Base-by-base conservation (phyloP, 2,113 vertebrate species). In the Numenius arquata region DNA sequence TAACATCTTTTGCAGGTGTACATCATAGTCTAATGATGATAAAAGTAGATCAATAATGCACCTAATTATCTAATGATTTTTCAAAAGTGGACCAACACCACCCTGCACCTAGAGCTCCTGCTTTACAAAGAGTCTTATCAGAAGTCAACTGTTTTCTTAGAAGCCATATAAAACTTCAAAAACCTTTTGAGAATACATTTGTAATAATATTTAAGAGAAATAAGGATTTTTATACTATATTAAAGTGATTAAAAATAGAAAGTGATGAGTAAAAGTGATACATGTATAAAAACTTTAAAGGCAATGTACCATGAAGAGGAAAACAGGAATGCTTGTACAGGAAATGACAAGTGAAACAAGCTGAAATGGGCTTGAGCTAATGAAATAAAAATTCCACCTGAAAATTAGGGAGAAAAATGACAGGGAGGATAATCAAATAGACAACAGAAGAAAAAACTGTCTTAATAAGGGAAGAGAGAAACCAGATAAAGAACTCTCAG, bases 341-440 rank as follows among this genome's bases (percentile, higher is more conserved):
- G 71, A 95, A 90, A 71, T 67, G 88, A 94, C 95, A 96, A 80
- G 85, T 90, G 73, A 94, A 94, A 94, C 71, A 85, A 91, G 50
- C 43, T 0, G 0, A 93, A 93, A 93, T 36, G 43, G 75, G 52
- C 27, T 63, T 85, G 43, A 95, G n/a, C 41, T 95, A 93, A 93
- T 83, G 84, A 90, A 95, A 85, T 58, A 84, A 90, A 95, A 94
- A 83, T 55, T 36, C 36, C 63, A 86, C 87, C 73, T 85, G 70
- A 96, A 94, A 92, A 90, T 67, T n/a, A 81, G 40, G 34, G 43
- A 90, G 66, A 95, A 94, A 96, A 93, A 38, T 92, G 85, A 75
- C 85, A 96, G 73, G 19, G 26, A 88, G 52, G 25, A 85, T 72
- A 93, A 96, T 90, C 79, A 88, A 77, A 74, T 3, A 94, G 76